Base-by-base conservation (phyloP, 2,113 vertebrate species). In the Lanius collurio region DNA sequence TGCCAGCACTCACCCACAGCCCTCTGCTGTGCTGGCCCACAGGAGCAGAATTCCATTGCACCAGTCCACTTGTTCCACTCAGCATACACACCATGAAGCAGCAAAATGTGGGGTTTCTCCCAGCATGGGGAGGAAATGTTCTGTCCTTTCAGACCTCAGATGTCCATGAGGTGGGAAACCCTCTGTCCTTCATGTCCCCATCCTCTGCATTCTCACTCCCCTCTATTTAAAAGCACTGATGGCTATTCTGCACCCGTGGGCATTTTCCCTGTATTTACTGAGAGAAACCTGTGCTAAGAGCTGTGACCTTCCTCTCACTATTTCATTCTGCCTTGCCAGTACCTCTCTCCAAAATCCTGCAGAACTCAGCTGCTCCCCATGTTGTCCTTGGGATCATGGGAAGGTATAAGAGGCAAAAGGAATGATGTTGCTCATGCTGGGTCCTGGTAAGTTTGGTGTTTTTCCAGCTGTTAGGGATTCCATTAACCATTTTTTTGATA, bases 81-180 rank as follows among this genome's bases (percentile, higher is more conserved):
- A 42, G 9, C 31, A 26, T 14, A 56, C 6, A 16, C 56, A 67
- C 11, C 28, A 42, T 0, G 6, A 37, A 68, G 21, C 8, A 39
- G 27, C 20, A 76, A 85, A 75, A 37, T 22, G 5, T 47, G 31
- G 10, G 23, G 11, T 13, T 64, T 64, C 77, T 42, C 42, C 35
- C 35, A 39, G 23, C 2, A 0, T 35, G 42, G 9, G 18, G 21
- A 65, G 30, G 35, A 46, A 15, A 1, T 12, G 3, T 57, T 77
- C 64, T 67, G 41, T 47, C 70, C 37, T 80, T 65, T 53, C 44
- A 53, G 15, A 28, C 41, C 42, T 80, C 20, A 19, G 50, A 28
- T 46, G 7, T 50, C 46, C 10, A 10, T 1, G 4, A 13, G 23
- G 49, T 69, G 31, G 33, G 67, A 81, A 87, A 37, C 4, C 7